Evolutionary conservation across 2,113 vertebrate species (phyloP).

Genomic region (Galbula dea): DNA sequence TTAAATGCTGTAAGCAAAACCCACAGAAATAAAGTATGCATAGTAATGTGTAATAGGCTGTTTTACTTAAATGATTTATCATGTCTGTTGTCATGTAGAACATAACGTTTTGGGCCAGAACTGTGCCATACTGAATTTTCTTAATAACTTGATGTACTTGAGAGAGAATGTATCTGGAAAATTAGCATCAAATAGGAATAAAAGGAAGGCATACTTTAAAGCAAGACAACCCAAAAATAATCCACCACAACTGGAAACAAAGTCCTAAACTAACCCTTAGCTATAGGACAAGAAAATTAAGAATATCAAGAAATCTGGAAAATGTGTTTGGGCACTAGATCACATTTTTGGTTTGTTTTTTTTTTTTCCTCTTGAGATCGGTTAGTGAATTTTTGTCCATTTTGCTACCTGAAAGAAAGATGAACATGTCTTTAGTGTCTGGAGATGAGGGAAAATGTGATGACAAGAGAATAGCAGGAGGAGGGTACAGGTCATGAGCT

Average conservation of each 20-base stretch:
- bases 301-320: neutral
- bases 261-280: neutral
- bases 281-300: neutral
- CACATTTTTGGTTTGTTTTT: too few species aligned
- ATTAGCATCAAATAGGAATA: neutral
- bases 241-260: neutral
- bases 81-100: neutral
- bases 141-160: neutral
- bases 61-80: neutral
- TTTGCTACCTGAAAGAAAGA: neutral
- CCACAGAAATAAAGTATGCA: neutral
- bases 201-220: too few species aligned
- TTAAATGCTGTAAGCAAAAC: neutral
- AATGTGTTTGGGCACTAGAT: neutral
- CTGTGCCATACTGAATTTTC: neutral
- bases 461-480: neutral
- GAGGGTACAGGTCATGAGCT: neutral
- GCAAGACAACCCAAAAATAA: neutral
- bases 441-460: neutral
- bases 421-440: neutral
- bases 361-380: too few species aligned
- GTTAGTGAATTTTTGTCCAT: neutral
- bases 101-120: neutral
- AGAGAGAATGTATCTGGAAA: neutral
- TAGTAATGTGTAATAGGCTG: neutral